Conservation (phyloP, 1,140 invertebrate species). For the Tribolium castaneum region DNA sequence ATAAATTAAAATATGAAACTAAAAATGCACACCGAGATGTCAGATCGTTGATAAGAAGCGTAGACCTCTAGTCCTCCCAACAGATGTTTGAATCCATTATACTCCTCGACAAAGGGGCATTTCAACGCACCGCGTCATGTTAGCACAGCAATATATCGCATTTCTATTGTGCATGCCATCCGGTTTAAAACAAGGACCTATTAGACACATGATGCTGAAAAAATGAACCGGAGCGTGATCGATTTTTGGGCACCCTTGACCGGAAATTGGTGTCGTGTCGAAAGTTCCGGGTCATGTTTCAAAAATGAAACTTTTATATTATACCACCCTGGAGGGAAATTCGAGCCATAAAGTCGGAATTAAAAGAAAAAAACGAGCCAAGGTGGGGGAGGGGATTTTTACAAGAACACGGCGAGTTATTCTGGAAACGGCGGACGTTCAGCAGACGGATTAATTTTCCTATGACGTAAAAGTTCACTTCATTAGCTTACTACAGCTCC, state of each 20-base stretch:
- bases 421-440: slow-evolving; percentile 24
- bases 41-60: slow-evolving; percentile 31
- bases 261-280: slow-evolving; percentile 14
- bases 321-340: slow-evolving; percentile 22
- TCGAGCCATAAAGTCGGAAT: slow-evolving; percentile 12
- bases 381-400: background rate
- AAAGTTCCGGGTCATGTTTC: slow-evolving; percentile 16
- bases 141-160: slow-evolving; percentile 39
- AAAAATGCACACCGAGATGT: slow-evolving; percentile 26
- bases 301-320: slow-evolving; percentile 25
- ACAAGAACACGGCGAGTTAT: background rate
- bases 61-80: background rate
- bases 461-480: slow-evolving; percentile 12
- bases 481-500: background rate
- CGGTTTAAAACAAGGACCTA: background rate
- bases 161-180: slow-evolving; percentile 31
- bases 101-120: slow-evolving; percentile 25
- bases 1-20: slow-evolving; percentile 40
- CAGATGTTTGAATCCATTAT: slow-evolving; percentile 40
- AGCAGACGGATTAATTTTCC: slow-evolving; percentile 35
- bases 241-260: background rate
- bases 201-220: slow-evolving; percentile 20
- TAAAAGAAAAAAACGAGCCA: background rate
- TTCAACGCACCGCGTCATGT: slow-evolving; percentile 30
- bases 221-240: slow-evolving; percentile 1